Evolutionary conservation across 2,888 invertebrate genomes (phyloP).

Genomic region (Andrena camellia): DNA sequence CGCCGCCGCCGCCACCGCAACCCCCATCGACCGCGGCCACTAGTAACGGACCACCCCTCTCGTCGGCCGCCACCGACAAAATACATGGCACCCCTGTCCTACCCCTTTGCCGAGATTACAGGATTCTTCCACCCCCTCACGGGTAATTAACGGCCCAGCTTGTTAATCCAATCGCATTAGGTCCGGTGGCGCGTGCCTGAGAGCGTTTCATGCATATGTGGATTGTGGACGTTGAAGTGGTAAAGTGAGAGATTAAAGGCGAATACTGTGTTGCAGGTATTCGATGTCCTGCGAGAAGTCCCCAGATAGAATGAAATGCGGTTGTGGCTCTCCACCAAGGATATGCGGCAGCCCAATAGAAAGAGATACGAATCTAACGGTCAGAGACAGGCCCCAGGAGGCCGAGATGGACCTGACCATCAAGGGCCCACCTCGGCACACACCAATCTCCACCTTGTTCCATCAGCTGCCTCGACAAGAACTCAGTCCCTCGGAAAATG

Average conservation of each 20-base stretch:
- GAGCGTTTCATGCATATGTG: not conserved
- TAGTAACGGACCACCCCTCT: constrained; percentile 66
- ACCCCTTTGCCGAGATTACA: constrained; percentile 79
- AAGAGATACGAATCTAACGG: constrained; percentile 49
- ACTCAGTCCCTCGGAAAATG: constrained; percentile 74
- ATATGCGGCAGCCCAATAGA: constrained; percentile 75
- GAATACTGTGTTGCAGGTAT: constrained; percentile 70
- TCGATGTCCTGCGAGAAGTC: constrained; percentile 80
- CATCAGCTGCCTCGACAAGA: constrained; percentile 78
- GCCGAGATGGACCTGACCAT: constrained; percentile 83
- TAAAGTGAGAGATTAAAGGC: not conserved
- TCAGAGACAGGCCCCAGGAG: constrained; percentile 78
- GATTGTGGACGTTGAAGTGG: not conserved
- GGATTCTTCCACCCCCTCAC: constrained; percentile 79
- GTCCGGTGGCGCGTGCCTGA: not conserved
- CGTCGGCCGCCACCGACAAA: constrained; percentile 67
- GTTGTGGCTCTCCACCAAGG: constrained; percentile 78
- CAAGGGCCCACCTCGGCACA: constrained; percentile 77
- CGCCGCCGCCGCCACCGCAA: constrained; percentile 65
- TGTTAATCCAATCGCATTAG: not conserved
- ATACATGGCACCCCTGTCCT: constrained; percentile 70
- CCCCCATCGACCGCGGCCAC: constrained; percentile 65
- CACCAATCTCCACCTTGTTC: constrained; percentile 76
- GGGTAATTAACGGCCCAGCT: constrained; percentile 69
- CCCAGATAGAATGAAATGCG: constrained; percentile 80